Evolutionary conservation across 2,797 vertebrate species (phyloP).

Genomic region (Xerus rutilus): DNA sequence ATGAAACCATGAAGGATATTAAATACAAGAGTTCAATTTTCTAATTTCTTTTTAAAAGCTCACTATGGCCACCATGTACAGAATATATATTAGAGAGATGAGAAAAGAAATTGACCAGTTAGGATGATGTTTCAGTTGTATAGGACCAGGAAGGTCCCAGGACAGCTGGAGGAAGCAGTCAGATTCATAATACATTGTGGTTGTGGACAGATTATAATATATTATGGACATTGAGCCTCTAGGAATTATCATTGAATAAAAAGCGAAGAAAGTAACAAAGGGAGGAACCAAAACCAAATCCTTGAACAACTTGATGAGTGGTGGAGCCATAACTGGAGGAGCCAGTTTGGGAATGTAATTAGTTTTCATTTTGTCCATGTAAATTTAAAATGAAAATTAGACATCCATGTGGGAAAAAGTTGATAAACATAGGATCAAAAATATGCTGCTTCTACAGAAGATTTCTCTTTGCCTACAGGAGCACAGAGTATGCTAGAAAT

Average conservation of each 20-base stretch:
- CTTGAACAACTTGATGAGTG: neutral
- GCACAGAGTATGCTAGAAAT: neutral
- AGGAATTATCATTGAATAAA: neutral
- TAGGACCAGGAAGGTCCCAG: neutral
- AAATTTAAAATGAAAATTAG: constrained; percentile 20
- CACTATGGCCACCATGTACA: neutral
- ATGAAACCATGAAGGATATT: neutral
- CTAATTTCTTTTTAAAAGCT: constrained; percentile 24
- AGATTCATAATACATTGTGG: neutral
- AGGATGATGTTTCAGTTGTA: neutral
- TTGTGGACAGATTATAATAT: neutral
- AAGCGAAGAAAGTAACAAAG: neutral
- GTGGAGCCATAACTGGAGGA: neutral
- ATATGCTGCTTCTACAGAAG: neutral
- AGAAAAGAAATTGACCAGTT: neutral
- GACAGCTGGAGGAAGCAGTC: neutral
- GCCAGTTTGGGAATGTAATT: neutral
- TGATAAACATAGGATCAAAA: neutral
- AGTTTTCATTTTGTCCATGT: neutral
- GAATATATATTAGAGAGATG: neutral
- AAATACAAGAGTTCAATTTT: neutral
- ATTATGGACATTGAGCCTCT: neutral
- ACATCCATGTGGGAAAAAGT: neutral
- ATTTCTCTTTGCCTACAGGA: neutral
- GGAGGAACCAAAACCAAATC: neutral